Conservation (phyloP, 2,888 invertebrate genomes). For the Saturnia pavonia region DNA sequence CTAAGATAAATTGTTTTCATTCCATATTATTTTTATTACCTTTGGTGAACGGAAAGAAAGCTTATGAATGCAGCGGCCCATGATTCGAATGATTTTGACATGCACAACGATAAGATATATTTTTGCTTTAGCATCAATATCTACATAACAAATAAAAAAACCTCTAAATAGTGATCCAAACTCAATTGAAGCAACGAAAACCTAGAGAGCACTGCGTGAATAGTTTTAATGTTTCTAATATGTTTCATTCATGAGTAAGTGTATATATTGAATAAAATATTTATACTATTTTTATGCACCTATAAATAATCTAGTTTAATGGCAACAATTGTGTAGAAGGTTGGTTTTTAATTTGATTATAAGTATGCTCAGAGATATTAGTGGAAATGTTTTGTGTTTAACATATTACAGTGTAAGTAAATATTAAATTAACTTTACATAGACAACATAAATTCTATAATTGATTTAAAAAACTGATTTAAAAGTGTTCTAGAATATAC, state of each 20-base stretch:
- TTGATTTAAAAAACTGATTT: neutral
- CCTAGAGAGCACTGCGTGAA: neutral
- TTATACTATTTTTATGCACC: slow-evolving; percentile 2
- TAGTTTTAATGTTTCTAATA: neutral
- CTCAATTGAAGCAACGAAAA: slow-evolving; percentile 21
- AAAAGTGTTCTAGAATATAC: too few species aligned
- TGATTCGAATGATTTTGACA: slow-evolving; percentile 37
- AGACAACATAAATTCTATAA: neutral
- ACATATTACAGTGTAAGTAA: neutral
- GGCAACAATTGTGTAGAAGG: neutral
- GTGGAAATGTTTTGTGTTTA: neutral
- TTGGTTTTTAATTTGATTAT: neutral
- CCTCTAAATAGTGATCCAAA: slow-evolving; percentile 7
- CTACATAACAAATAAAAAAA: slow-evolving; percentile 9
- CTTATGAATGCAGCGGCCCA: slow-evolving; percentile 13
- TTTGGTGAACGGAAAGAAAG: neutral
- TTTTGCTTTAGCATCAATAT: neutral
- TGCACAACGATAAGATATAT: slow-evolving; percentile 36
- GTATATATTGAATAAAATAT: neutral
- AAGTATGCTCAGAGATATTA: neutral
- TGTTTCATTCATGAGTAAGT: neutral
- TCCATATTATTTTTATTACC: neutral
- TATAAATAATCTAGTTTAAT: neutral
- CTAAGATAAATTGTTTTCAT: too few species aligned
- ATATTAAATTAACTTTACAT: neutral